These are phyloP conservation scores for Microcebus ravelobensis DNA, from an alignment of 2,113 vertebrate species.

Conservation along the genomic window DNA sequence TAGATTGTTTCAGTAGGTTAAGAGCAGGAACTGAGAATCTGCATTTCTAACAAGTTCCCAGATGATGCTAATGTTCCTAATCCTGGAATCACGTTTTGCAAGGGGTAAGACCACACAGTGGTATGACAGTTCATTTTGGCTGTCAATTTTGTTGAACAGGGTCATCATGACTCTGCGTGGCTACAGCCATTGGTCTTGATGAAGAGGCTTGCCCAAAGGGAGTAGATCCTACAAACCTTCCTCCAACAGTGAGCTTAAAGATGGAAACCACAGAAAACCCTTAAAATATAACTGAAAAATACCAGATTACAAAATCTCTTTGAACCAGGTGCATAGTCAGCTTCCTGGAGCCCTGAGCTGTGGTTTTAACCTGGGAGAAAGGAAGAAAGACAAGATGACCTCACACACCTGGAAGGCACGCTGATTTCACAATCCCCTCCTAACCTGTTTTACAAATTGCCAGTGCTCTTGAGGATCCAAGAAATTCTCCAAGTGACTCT, in stretches of 20 bases:
- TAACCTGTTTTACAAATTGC: slow-evolving; percentile 56
- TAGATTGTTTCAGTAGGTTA: neutral
- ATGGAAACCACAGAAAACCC: neutral
- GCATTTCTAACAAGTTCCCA: neutral
- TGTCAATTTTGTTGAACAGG: neutral
- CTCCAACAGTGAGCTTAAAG: neutral
- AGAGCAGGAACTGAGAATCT: neutral
- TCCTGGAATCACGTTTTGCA: neutral
- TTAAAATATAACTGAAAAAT: neutral
- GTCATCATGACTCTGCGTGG: neutral
- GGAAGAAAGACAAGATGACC: slow-evolving; percentile 36
- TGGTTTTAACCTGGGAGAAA: slow-evolving; percentile 9
- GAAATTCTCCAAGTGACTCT: neutral
- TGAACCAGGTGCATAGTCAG: neutral
- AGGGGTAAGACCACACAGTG: neutral
- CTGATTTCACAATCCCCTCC: slow-evolving; percentile 54
- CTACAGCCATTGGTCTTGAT: neutral
- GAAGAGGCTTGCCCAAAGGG: neutral
- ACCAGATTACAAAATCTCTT: slow-evolving; percentile 38
- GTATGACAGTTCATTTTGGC: fast-evolving
- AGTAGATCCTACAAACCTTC: neutral
- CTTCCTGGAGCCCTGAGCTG: slow-evolving; percentile 31
- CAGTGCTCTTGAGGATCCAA: neutral
- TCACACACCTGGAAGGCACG: slow-evolving; percentile 56
- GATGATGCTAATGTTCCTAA: neutral